These are phyloP conservation scores for Agrypnia vestita DNA, from an alignment of 1,140 invertebrate species.

Conservation along the genomic window DNA sequence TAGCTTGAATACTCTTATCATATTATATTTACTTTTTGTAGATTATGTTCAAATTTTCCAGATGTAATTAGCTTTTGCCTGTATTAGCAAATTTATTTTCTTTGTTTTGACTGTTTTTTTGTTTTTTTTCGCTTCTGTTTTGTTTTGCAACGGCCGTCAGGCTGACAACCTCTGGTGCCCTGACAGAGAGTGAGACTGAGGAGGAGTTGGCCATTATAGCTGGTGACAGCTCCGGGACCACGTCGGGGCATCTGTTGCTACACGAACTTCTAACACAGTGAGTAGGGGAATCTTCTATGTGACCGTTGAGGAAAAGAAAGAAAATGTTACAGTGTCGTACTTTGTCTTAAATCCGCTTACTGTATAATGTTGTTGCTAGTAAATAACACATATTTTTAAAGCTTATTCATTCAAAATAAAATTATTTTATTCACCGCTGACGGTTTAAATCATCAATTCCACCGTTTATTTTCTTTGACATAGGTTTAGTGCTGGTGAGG, in stretches of 20 bases:
- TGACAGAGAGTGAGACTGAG: conserved; percentile 59
- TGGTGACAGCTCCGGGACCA: conserved; percentile 44
- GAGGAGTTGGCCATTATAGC: conserved; percentile 55
- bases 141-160: conserved; percentile 52
- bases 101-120: conserved; percentile 48
- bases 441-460: no score
- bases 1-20: no score
- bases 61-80: not conserved
- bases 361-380: no score
- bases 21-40: no score
- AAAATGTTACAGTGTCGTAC: no score
- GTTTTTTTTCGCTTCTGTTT: conserved; percentile 50
- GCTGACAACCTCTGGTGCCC: conserved; percentile 56
- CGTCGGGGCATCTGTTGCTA: conserved; percentile 46
- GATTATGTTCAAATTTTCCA: not conserved
- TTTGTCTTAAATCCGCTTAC: no score
- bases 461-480: no score
- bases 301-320: no score
- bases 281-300: conserved; percentile 32
- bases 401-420: no score
- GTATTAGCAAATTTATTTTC: conserved; percentile 18
- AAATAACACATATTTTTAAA: no score
- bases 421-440: no score
- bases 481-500: no score
- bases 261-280: conserved; percentile 53